Conservation (phyloP, 2,888 invertebrate species). For the Drosophila merina region DNA sequence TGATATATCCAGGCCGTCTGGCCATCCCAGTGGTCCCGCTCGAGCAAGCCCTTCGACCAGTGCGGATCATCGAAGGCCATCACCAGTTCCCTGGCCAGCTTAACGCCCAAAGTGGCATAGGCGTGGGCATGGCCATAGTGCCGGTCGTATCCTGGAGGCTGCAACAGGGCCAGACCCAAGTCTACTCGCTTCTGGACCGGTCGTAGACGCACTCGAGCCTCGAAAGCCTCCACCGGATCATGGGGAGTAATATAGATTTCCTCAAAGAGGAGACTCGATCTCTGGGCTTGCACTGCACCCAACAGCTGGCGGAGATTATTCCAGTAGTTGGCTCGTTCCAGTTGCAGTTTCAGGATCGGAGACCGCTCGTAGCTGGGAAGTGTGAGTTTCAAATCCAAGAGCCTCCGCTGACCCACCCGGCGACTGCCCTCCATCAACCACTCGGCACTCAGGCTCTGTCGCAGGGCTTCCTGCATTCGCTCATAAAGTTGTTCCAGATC, state of each 20-base stretch:
- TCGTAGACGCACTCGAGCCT: constrained; percentile 69
- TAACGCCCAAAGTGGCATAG: constrained; percentile 73
- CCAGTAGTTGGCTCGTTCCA: constrained; percentile 74
- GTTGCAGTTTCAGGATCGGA: constrained; percentile 39
- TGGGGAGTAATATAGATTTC: constrained; percentile 52
- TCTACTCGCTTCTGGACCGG: constrained; percentile 72
- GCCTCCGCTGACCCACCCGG: constrained; percentile 70
- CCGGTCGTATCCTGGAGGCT: constrained; percentile 74
- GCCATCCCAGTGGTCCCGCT: constrained; percentile 71
- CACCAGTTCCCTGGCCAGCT: constrained; percentile 68
- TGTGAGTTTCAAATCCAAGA: constrained; percentile 57
- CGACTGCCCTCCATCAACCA: constrained; percentile 80
- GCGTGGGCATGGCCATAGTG: constrained; percentile 68
- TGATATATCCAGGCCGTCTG: constrained; percentile 66
- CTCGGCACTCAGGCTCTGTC: constrained; percentile 54
- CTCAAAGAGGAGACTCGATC: constrained; percentile 60
- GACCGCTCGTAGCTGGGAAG: constrained; percentile 53
- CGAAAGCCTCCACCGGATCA: constrained; percentile 74
- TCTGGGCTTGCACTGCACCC: constrained; percentile 48
- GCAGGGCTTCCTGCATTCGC: constrained; percentile 59
- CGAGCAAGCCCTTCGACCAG: constrained; percentile 72
- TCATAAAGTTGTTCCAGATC: constrained; percentile 62
- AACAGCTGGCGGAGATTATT: constrained; percentile 69
- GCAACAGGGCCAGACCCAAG: constrained; percentile 75
- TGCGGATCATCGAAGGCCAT: constrained; percentile 78